These are phyloP conservation scores for Nudaria mundana DNA, from an alignment of 2,888 invertebrate genomes.

Conservation along the genomic window DNA sequence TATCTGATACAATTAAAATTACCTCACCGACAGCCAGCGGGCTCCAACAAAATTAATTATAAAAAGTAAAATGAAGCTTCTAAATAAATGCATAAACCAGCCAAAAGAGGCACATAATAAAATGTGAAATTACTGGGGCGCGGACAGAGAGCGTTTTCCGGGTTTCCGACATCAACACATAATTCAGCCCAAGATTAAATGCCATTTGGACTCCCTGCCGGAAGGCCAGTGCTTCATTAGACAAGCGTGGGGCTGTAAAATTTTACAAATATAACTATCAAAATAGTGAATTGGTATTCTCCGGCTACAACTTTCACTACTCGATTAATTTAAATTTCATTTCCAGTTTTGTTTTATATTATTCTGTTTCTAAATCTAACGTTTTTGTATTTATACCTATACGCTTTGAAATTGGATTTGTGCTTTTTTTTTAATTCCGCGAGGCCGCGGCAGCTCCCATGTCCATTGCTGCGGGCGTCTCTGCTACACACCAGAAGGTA, in stretches of 20 bases:
- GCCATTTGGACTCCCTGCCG: slow-evolving; percentile 68
- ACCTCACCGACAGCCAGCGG: slow-evolving; percentile 7
- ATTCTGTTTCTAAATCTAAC: slow-evolving; percentile 5
- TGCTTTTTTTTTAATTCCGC: no score
- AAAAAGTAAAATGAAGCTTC: slow-evolving; percentile 25
- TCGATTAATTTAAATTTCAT: slow-evolving; percentile 24
- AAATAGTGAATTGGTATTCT: slow-evolving; percentile 29
- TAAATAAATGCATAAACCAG: slow-evolving; percentile 41
- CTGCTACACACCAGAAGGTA: no score
- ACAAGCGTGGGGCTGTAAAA: slow-evolving; percentile 51
- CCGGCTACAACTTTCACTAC: slow-evolving; percentile 20
- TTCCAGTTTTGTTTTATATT: slow-evolving; percentile 9
- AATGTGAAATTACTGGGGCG: slow-evolving; percentile 65
- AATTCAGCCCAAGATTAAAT: slow-evolving; percentile 76
- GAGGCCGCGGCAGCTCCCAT: no score
- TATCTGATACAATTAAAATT: slow-evolving; percentile 22
- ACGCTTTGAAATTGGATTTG: no score
- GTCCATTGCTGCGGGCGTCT: no score
- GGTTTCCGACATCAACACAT: slow-evolving; percentile 72
- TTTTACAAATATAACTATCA: slow-evolving; percentile 46
- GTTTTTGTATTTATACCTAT: slow-evolving; percentile 17
- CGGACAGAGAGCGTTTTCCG: slow-evolving; percentile 66
- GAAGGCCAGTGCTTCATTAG: slow-evolving; percentile 69
- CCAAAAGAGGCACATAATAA: slow-evolving; percentile 53
- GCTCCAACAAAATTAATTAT: slow-evolving; percentile 26